A percentile compares a stretch with the other conserved stretches of the same genome.
Conservation (phyloP, 2,113 vertebrate species). For the Otocyon megalotis region DNA sequence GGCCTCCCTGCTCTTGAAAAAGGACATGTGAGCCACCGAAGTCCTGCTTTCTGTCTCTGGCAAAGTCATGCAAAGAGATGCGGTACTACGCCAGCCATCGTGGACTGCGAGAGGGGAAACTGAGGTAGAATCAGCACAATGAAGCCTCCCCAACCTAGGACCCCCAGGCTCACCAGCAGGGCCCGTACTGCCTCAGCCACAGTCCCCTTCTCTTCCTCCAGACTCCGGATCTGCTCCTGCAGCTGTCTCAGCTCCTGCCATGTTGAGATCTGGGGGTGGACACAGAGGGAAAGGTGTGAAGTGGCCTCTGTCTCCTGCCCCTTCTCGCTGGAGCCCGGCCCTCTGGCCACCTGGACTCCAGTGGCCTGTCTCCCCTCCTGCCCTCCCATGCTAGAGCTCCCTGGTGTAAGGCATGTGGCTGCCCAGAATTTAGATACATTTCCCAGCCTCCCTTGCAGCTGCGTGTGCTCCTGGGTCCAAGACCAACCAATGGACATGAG, state of each 20-base stretch:
- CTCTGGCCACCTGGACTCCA: rapidly evolving
- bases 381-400: background rate
- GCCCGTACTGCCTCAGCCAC: slow-evolving; percentile 86
- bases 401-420: background rate
- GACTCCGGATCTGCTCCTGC: slow-evolving; percentile 84
- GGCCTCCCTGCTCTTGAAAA: background rate
- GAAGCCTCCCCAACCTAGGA: background rate
- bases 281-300: background rate
- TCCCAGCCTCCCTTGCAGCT: background rate
- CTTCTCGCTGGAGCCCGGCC: background rate
- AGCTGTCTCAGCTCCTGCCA: slow-evolving; percentile 90
- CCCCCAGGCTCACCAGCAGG: slow-evolving; percentile 86
- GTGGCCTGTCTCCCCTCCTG: rapidly evolving
- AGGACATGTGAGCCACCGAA: background rate
- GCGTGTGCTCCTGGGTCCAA: background rate
- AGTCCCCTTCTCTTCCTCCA: slow-evolving; percentile 87
- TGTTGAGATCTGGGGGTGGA: slow-evolving; percentile 85
- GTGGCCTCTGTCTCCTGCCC: background rate
- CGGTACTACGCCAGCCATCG: background rate
- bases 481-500: background rate
- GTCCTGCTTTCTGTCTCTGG: background rate
- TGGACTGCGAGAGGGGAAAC: background rate
- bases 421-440: background rate
- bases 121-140: background rate
- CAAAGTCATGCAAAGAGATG: background rate